Evolutionary conservation across 1,140 invertebrate species (phyloP), one percentile per base, ranked within the genome.

Genomic region (Drosophila ercepeae): DNA sequence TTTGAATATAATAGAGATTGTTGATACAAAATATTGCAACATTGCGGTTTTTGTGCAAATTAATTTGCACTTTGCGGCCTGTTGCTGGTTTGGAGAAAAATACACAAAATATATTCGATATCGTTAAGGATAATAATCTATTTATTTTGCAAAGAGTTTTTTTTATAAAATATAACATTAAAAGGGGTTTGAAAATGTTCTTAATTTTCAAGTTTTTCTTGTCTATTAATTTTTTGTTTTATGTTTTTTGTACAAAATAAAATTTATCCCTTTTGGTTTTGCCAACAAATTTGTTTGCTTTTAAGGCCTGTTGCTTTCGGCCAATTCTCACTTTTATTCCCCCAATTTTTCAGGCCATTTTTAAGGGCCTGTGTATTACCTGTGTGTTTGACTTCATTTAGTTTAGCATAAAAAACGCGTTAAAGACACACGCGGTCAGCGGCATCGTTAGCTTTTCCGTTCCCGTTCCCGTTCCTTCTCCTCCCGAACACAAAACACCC

Each of bases 401-500:
- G 81, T 79, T 72, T 86, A 73, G 81, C 81, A 84, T 84, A 84
- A 84, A 84, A 86, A 81, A 65, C 75, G 72, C 81, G 63, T 84
- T 76, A 76, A 73, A 64, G n/a, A 54, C 34, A 44, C 55, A 51
- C 39, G 42, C 39, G 64, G 44, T 72, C 69, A 72, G 61, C 41
- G n/a, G 58, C 18, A 8, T 69, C 70, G 67, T 67, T 65, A 44
- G 60, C 58, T 63, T 46, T 59, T 60, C 48, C 67, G n/a, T n/a
- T n/a, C n/a, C n/a, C n/a, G n/a, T n/a, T n/a, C n/a, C n/a, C n/a
- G n/a, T n/a, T n/a, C n/a, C n/a, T n/a, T n/a, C n/a, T n/a, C n/a
- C n/a, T n/a, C n/a, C n/a, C n/a, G n/a, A n/a, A n/a, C n/a, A n/a
- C n/a, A n/a, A n/a, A n/a, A n/a, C n/a, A n/a, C n/a, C n/a, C 21